Evolutionary conservation across 2,113 vertebrate species (phyloP).

Genomic region (Labrus mixtus): DNA sequence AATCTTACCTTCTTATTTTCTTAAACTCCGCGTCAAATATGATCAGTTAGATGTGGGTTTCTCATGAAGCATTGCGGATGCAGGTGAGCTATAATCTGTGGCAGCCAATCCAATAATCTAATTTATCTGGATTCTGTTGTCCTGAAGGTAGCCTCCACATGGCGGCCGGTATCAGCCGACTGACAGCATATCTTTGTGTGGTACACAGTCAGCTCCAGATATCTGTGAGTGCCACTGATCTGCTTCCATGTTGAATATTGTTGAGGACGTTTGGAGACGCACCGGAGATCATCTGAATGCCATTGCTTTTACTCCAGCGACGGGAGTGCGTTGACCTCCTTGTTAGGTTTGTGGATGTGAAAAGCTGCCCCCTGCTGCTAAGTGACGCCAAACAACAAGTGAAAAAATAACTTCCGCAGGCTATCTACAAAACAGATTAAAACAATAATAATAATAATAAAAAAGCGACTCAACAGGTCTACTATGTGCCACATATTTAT

Average conservation of each 20-base stretch:
- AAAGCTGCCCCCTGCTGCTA: slow-evolving; percentile 48
- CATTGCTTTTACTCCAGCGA: neutral
- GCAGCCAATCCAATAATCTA: slow-evolving; percentile 84
- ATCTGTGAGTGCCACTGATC: neutral
- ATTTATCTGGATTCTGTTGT: slow-evolving; percentile 75
- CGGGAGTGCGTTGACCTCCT: neutral
- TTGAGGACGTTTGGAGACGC: neutral
- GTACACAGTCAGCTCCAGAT: neutral
- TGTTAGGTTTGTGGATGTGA: neutral
- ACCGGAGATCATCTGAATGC: neutral
- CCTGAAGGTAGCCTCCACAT: slow-evolving; percentile 43
- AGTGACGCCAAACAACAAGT: neutral
- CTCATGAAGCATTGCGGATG: slow-evolving; percentile 56
- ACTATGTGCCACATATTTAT: too few species aligned
- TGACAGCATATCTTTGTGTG: neutral
- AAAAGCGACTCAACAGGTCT: too few species aligned
- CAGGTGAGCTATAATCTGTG: slow-evolving; percentile 76
- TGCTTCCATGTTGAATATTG: neutral
- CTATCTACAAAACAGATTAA: too few species aligned
- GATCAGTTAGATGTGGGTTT: slow-evolving; percentile 50
- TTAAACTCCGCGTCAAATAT: slow-evolving; percentile 40
- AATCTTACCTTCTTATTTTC: slow-evolving; percentile 69
- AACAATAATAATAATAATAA: too few species aligned
- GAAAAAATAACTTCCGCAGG: neutral
- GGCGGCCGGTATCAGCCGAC: slow-evolving; percentile 16